These are phyloP conservation scores for Schizopygopsis pylzovi DNA, from an alignment of 2,797 vertebrate species.

Conservation along the genomic window DNA sequence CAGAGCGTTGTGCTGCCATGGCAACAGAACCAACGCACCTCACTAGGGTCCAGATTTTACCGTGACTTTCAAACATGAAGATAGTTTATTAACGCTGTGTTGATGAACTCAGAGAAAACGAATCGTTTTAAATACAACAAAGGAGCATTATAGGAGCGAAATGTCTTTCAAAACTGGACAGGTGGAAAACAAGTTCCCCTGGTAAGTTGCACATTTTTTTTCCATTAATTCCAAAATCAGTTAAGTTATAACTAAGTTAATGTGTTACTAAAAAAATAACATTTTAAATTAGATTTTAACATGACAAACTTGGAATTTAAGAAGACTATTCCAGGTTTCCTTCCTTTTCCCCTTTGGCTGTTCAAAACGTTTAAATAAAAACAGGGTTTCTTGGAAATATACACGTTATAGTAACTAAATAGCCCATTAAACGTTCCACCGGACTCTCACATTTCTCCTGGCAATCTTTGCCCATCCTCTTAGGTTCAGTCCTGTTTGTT, in stretches of 20 bases:
- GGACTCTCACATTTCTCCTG: not conserved
- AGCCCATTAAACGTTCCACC: not conserved
- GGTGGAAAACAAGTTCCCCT: conserved; percentile 37
- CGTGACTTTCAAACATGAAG: not conserved
- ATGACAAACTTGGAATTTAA: not conserved
- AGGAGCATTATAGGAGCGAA: not conserved
- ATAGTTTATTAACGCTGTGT: not conserved
- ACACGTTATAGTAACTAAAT: not conserved
- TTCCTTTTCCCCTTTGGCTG: not conserved
- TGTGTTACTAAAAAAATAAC: not conserved
- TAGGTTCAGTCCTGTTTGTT: not conserved
- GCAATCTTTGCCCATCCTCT: not conserved
- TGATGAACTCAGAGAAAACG: not conserved
- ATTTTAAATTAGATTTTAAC: not conserved
- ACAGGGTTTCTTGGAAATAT: not conserved
- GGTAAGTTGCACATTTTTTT: conserved; percentile 42
- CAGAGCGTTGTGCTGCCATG: not conserved
- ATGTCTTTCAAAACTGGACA: conserved; percentile 47
- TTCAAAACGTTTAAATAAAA: not conserved
- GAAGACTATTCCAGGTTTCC: not conserved
- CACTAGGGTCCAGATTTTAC: not conserved
- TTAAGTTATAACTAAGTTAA: not conserved
- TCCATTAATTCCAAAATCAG: not conserved
- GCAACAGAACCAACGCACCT: not conserved
- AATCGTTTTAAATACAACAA: not conserved